phyloP scores from a whole-genome alignment of 2,888 invertebrate species.

The Idaea straminata region DNA sequence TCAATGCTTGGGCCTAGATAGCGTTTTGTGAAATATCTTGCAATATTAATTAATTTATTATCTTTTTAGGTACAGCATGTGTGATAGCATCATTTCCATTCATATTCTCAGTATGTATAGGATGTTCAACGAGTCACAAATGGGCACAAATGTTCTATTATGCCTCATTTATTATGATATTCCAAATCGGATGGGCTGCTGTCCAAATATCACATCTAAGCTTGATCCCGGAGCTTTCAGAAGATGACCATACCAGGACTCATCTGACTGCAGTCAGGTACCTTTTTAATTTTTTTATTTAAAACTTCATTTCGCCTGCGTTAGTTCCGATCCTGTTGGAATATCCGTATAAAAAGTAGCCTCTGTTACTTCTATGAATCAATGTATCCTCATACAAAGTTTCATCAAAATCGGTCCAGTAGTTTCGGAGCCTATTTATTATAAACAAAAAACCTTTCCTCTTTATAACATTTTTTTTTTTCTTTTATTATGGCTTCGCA shows the following conservation, averaged over 20 bases:
- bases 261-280: constrained; percentile 89
- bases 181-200: constrained; percentile 96
- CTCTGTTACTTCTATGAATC: too few relatives aligned
- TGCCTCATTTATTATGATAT: constrained; percentile 88
- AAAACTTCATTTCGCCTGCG: neutral
- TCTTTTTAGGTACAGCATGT: constrained; percentile 84
- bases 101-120: constrained; percentile 89
- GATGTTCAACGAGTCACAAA: constrained; percentile 81
- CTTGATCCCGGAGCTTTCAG: constrained; percentile 90
- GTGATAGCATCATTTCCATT: constrained; percentile 91
- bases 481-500: too few relatives aligned
- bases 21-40: too few relatives aligned
- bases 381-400: too few relatives aligned
- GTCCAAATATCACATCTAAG: constrained; percentile 95
- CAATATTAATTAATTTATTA: neutral
- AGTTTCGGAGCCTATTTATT: too few relatives aligned
- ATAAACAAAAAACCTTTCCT: too few relatives aligned
- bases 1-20: too few relatives aligned
- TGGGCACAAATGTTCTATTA: constrained; percentile 88
- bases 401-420: too few relatives aligned
- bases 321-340: neutral
- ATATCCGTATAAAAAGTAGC: neutral
- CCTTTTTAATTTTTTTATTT: neutral
- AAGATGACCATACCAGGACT: constrained; percentile 86
- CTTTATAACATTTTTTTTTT: too few relatives aligned